Percentiles rank a stretch among this genome's conserved stretches.
Evolutionary conservation across 2,888 invertebrate species (phyloP).

Genomic region (Amphimallon solstitiale): DNA sequence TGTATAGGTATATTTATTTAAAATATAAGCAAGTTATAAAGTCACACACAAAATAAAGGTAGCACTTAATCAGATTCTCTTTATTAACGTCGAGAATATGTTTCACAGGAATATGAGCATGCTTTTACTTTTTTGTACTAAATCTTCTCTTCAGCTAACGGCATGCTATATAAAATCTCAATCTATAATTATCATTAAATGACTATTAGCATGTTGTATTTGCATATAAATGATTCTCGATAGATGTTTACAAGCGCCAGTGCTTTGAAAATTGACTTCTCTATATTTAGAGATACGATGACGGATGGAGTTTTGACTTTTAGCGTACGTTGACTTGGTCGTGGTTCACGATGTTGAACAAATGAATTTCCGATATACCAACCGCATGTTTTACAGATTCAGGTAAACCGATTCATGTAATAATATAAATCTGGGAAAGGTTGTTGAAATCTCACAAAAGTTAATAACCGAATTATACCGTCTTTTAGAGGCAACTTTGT

Average conservation of each 20-base stretch:
- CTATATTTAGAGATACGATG: constrained; percentile 20
- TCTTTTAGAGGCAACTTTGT: too few species aligned
- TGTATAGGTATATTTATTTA: too few species aligned
- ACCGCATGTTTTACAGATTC: not conserved
- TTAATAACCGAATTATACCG: too few species aligned
- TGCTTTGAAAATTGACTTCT: constrained; percentile 11
- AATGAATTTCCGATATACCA: constrained; percentile 23
- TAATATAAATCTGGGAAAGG: not conserved
- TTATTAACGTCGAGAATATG: too few species aligned
- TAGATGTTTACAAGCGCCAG: not conserved
- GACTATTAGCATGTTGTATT: not conserved
- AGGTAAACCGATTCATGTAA: not conserved
- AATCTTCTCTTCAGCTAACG: too few species aligned
- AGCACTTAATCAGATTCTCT: too few species aligned
- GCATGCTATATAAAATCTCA: too few species aligned
- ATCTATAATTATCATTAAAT: constrained; percentile 1
- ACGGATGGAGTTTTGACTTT: constrained; percentile 28
- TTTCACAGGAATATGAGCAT: too few species aligned
- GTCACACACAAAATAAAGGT: too few species aligned
- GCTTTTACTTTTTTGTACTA: too few species aligned
- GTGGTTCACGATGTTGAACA: constrained; percentile 34
- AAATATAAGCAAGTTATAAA: too few species aligned
- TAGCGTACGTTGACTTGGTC: constrained; percentile 32
- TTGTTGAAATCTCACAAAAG: not conserved
- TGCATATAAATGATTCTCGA: constrained; percentile 7